Conservation (phyloP, 2,113 vertebrate species). For the Brachypteracias leptosomus region DNA sequence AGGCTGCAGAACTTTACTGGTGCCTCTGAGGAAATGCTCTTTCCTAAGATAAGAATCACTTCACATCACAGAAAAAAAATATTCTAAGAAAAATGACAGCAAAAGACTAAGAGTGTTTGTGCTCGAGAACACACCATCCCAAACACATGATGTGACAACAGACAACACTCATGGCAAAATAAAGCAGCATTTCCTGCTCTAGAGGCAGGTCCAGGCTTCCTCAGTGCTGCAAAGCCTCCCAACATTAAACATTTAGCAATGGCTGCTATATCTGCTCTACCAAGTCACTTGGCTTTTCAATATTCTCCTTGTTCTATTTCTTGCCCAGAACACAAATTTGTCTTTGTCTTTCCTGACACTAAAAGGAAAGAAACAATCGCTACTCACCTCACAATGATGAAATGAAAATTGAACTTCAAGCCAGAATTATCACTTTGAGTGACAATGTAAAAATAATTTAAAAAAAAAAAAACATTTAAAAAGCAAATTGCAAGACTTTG, state of each 20-base stretch:
- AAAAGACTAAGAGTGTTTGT: neutral
- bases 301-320: conserved; percentile 33
- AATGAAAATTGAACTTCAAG: conserved; percentile 1
- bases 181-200: neutral
- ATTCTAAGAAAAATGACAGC: neutral
- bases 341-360: conserved; percentile 24
- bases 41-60: neutral
- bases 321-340: conserved; percentile 11
- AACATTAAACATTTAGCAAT: conserved; percentile 35
- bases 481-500: neutral
- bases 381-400: neutral
- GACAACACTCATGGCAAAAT: neutral
- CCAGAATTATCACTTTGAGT: conserved; percentile 27
- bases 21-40: neutral
- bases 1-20: neutral
- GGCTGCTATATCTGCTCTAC: conserved; percentile 2
- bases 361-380: conserved; percentile 26
- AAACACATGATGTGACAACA: neutral
- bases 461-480: neutral
- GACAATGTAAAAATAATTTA: neutral
- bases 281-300: neutral
- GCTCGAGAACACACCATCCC: neutral
- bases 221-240: neutral
- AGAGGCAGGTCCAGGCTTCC: neutral
- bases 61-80: neutral